phyloP scores from a whole-genome alignment of 2,113 vertebrate genomes.

The Grallaria varia region DNA sequence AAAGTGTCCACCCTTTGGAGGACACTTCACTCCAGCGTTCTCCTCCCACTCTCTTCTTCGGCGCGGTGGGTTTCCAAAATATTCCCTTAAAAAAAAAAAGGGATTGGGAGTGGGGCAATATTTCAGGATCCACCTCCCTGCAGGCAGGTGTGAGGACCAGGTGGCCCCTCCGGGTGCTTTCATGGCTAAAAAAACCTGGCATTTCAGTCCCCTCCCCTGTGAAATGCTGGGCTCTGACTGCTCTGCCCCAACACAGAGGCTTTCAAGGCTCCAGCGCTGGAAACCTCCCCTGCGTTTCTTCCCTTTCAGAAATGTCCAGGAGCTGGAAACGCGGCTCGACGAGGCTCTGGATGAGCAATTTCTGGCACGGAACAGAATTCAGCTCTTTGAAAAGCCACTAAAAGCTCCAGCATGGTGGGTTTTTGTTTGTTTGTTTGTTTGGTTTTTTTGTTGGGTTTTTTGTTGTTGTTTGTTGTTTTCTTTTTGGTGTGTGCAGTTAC shows the following conservation, averaged over 20 bases:
- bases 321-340: not conserved
- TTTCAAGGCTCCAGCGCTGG: not conserved
- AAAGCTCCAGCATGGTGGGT: not conserved
- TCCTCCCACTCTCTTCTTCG: not conserved
- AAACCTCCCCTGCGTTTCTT: not conserved
- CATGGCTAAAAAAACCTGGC: not conserved
- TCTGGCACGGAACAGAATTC: slow-evolving; percentile 1
- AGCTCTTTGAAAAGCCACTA: slow-evolving; percentile 41
- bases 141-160: too few species aligned
- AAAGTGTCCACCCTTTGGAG: too few species aligned
- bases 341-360: slow-evolving; percentile 28
- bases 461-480: not conserved
- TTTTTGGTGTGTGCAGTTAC: not conserved
- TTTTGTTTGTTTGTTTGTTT: not conserved
- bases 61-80: not conserved
- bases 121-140: too few species aligned
- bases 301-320: not conserved
- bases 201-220: not conserved
- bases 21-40: not conserved
- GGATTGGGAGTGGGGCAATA: too few species aligned
- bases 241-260: not conserved
- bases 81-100: not conserved
- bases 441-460: not conserved
- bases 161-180: not conserved
- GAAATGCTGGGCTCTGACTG: not conserved